Conservation (phyloP, 1,140 invertebrate genomes). For the Leguminivora glycinivorella region DNA sequence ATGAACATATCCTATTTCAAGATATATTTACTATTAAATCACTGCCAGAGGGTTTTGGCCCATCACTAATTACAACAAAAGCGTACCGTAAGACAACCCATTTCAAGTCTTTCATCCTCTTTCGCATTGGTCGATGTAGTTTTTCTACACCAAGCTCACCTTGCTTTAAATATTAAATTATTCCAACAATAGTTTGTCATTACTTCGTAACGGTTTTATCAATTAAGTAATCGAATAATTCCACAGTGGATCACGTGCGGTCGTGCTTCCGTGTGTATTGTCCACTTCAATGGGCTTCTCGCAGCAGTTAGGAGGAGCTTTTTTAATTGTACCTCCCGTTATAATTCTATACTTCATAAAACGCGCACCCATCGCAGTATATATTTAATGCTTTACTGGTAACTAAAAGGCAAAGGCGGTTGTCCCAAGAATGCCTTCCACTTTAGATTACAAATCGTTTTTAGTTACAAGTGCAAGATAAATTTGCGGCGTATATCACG, state of each 20-base stretch:
- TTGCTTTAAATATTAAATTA: slow-evolving; percentile 73
- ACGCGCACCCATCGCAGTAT: neutral
- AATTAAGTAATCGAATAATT: slow-evolving; percentile 76
- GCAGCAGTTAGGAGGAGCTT: slow-evolving; percentile 13
- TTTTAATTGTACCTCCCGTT: slow-evolving; percentile 14
- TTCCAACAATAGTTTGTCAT: slow-evolving; percentile 74
- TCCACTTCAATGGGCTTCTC: slow-evolving; percentile 38
- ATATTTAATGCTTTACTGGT: neutral
- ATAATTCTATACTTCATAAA: neutral
- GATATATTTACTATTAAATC: no score
- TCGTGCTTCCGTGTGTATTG: slow-evolving; percentile 46
- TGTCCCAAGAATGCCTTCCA: slow-evolving; percentile 43
- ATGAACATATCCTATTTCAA: no score
- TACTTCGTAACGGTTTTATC: slow-evolving; percentile 73
- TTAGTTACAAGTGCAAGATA: slow-evolving; percentile 47
- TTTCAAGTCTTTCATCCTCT: slow-evolving; percentile 46
- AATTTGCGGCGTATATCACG: slow-evolving; percentile 56
- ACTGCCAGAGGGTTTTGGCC: no score
- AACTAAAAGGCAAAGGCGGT: neutral
- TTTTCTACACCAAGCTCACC: slow-evolving; percentile 50
- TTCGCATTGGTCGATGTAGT: slow-evolving; percentile 49
- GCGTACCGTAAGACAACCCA: no score
- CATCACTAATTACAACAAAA: no score
- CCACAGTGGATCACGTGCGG: slow-evolving; percentile 68
- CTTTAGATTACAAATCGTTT: slow-evolving; percentile 50